Evolutionary conservation across 2,888 invertebrate genomes (phyloP).

Genomic region (Cyclophora albipunctata): DNA sequence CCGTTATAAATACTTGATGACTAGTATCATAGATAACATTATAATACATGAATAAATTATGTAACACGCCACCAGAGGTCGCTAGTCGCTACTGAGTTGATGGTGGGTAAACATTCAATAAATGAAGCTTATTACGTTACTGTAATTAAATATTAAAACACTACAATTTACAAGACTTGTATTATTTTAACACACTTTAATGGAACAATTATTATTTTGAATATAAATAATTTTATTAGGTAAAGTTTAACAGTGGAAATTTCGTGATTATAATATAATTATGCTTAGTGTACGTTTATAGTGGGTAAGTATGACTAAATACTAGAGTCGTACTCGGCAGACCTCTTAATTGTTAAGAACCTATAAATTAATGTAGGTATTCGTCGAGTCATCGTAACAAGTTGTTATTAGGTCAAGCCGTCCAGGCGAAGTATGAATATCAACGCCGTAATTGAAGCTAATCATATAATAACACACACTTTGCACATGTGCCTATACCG

Average conservation of each 20-base stretch:
- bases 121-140: constrained; percentile 3
- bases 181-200: constrained; percentile 14
- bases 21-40: constrained; percentile 49
- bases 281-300: constrained; percentile 13
- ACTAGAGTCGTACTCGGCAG: not conserved
- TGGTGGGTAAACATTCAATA: constrained; percentile 5
- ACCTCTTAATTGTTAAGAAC: no score
- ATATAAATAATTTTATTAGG: not conserved
- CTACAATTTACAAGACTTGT: constrained; percentile 15
- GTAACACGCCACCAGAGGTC: constrained; percentile 14
- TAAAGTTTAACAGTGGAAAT: constrained; percentile 19
- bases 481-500: no score
- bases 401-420: no score
- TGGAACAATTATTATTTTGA: constrained; percentile 1
- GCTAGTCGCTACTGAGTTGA: constrained; percentile 19
- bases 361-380: no score
- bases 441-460: no score
- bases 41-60: constrained; percentile 31
- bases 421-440: no score
- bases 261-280: constrained; percentile 12
- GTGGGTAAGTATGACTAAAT: constrained; percentile 11
- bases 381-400: no score
- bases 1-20: constrained; percentile 68
- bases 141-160: constrained; percentile 11
- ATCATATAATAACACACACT: no score